Conservation (phyloP, 1,140 invertebrate species). For the Drosophila bocki region DNA sequence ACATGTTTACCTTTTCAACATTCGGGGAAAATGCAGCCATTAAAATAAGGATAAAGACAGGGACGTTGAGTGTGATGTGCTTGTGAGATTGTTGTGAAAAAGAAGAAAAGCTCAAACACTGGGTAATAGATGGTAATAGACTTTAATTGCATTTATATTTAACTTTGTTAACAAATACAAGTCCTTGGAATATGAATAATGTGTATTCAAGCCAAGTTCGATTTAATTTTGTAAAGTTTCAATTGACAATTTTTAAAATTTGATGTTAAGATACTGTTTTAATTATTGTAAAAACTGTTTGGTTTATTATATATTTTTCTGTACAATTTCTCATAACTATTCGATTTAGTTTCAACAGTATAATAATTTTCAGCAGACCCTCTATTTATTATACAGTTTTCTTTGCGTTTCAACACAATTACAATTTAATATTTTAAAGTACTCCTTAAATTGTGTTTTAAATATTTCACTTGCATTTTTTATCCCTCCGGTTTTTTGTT, state of each 20-base stretch:
- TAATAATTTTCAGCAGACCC: background rate
- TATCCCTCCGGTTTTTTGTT: background rate
- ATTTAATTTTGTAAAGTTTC: background rate
- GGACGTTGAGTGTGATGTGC: no score
- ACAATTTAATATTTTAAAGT: background rate
- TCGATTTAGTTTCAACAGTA: background rate
- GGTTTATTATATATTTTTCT: background rate
- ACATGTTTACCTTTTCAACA: constrained; percentile 52
- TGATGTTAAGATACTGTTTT: background rate
- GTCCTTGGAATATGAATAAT: background rate
- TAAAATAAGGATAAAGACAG: background rate
- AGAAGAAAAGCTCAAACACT: background rate
- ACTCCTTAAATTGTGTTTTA: background rate
- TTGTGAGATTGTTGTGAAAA: constrained; percentile 14
- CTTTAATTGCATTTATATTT: background rate
- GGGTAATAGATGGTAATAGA: background rate
- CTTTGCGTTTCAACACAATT: background rate
- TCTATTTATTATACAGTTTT: background rate
- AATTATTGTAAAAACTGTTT: background rate
- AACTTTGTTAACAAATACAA: background rate
- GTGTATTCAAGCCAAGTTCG: background rate
- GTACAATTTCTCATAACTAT: background rate
- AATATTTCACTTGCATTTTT: background rate
- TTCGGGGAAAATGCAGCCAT: constrained; percentile 8
- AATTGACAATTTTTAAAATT: background rate